Percentiles rank a stretch among this genome's conserved stretches.
phyloP scores from a whole-genome alignment of 1,140 invertebrate genomes.

The Probaryconus sp. region DNA sequence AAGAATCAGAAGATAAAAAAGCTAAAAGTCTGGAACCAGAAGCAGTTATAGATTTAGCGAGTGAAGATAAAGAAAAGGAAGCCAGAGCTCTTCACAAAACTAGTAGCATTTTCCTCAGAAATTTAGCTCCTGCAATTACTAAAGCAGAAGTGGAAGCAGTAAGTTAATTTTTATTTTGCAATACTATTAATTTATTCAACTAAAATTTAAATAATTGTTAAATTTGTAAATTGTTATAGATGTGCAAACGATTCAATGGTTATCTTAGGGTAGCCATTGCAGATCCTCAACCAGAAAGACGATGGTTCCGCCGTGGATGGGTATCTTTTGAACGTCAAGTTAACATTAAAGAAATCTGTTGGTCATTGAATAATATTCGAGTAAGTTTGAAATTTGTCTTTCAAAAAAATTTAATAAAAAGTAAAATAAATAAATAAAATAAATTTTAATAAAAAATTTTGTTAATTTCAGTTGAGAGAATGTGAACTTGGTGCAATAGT shows the following conservation, averaged over 20 bases:
- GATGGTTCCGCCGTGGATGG: constrained; percentile 98
- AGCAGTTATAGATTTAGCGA: constrained; percentile 74
- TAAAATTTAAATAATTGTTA: constrained; percentile 11
- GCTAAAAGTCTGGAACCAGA: constrained; percentile 69
- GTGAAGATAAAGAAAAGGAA: constrained; percentile 80
- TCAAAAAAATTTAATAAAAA: not conserved
- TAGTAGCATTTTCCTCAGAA: constrained; percentile 97
- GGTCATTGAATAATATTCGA: constrained; percentile 97
- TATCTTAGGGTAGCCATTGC: constrained; percentile 97
- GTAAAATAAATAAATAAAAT: not conserved
- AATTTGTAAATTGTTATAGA: constrained; percentile 78
- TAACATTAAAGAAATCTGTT: constrained; percentile 99
- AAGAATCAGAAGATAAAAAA: constrained; percentile 61
- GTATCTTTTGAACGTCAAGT: constrained; percentile 98
- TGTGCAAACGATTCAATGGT: constrained; percentile 96
- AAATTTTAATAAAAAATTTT: constrained; percentile 3
- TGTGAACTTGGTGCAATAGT: constrained; percentile 96
- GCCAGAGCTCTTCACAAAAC: constrained; percentile 92
- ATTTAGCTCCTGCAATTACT: constrained; percentile 96
- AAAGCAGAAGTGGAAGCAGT: constrained; percentile 98
- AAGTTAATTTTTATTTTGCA: constrained; percentile 72
- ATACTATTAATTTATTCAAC: not conserved
- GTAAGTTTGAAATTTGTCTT: constrained; percentile 75
- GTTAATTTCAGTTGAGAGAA: constrained; percentile 85
- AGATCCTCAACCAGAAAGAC: constrained; percentile 95